A percentile compares a stretch with the other conserved stretches of the same genome.
Evolutionary conservation across 2,113 vertebrate species (phyloP).

Genomic region (Tychaedon coryphoeus): DNA sequence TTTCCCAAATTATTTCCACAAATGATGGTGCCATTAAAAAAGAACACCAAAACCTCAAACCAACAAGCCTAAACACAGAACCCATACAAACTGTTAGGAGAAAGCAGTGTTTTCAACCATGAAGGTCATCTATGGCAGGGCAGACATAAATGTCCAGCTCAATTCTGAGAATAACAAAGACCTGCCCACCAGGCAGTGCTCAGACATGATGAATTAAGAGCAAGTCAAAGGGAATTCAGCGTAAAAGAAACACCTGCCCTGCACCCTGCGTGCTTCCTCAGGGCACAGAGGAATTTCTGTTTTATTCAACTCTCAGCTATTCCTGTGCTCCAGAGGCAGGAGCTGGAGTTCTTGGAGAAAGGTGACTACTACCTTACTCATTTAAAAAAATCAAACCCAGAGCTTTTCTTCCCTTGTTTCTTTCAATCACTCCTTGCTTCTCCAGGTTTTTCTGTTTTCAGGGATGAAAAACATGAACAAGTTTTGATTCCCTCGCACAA

Average conservation of each 20-base stretch:
- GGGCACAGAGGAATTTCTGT: background rate
- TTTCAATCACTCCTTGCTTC: background rate
- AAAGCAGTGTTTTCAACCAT: background rate
- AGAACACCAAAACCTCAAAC: background rate
- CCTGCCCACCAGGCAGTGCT: background rate
- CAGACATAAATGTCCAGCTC: background rate
- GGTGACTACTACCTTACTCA: background rate
- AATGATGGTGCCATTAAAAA: background rate
- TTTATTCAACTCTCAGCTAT: background rate
- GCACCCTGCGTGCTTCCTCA: background rate
- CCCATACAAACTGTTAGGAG: background rate
- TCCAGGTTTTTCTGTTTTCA: background rate
- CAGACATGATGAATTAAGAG: background rate
- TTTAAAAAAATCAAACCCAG: background rate
- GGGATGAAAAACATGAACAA: background rate
- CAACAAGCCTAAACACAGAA: background rate
- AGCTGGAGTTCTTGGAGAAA: background rate
- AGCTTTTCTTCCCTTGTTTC: background rate
- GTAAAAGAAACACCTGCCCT: background rate
- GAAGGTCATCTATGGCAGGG: background rate
- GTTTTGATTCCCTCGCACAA: background rate
- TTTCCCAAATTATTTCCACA: background rate
- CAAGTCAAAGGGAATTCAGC: background rate
- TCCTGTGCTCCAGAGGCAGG: background rate
- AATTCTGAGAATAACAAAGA: background rate